A percentile compares a stretch with the other conserved stretches of the same genome.
phyloP scores from a whole-genome alignment of 2,113 vertebrate species.

The Mellivora capensis region DNA sequence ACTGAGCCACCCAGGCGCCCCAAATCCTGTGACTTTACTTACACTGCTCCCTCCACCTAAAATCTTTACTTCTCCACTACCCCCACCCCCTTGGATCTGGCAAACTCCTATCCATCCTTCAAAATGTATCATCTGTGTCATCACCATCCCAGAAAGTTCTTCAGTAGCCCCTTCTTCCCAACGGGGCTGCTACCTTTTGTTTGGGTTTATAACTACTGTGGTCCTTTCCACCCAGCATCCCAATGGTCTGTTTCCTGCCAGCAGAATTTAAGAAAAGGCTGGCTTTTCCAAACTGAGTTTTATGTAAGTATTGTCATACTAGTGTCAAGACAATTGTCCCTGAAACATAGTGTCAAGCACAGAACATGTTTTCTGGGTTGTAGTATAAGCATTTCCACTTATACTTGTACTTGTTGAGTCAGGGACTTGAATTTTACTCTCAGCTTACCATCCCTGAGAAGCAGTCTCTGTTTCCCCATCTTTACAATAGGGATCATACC shows the following conservation, averaged over 20 bases:
- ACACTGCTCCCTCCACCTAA: background rate
- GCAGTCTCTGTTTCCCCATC: background rate
- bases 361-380: background rate
- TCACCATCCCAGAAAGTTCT: background rate
- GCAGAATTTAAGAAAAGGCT: background rate
- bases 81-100: background rate
- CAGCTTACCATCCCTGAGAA: background rate
- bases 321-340: background rate
- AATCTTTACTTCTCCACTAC: background rate
- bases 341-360: background rate
- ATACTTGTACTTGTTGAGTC: background rate
- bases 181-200: background rate
- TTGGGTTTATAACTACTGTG: background rate
- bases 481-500: background rate
- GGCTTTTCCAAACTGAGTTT: constrained; percentile 9
- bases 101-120: background rate
- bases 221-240: background rate
- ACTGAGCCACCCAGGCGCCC: no score
- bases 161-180: background rate
- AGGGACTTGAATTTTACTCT: background rate
- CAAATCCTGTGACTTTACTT: background rate
- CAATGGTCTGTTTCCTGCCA: background rate
- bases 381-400: background rate
- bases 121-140: background rate
- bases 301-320: background rate